Base-by-base conservation (phyloP, 2,888 invertebrate genomes). In the Temnothorax ravouxi region DNA sequence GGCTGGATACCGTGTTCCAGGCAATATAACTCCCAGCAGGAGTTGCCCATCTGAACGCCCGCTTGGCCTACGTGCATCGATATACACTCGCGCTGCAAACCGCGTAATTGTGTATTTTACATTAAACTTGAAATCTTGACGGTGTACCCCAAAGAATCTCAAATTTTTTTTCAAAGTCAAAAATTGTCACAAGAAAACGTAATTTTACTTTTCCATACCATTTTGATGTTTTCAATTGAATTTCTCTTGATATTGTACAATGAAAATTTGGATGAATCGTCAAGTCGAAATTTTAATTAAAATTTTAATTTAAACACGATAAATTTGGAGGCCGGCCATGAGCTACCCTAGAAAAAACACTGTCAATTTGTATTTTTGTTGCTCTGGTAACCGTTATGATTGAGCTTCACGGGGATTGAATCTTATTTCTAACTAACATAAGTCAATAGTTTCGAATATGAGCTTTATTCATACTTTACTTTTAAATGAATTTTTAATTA, bases 31-130 rank as follows among this genome's bases (percentile, higher is more conserved):
- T 98, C 98, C 98, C 98, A 98, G 93, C 97, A 97, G 74, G 97
- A 96, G 93, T 97, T 97, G 71, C 98, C 98, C 95, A 98, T 98
- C 95, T 98, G 98, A 76, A 97, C 97, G 85, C 98, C 98, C 79
- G 97, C 98, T 95, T 98, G 98, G 18, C 98, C 98, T 91, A 98
- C 96, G 95, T 98, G 98, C 94, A 98, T 96, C 84, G 98, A 98
- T 93, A 98, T 97, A 95, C 98, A 97, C 95, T 98, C 98, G 95
- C 98, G 97, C 98, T 97, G 95, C 91, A 95, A 85, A 75, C 38
- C 21, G 66, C 81, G 25, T 64, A 44, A 21, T n/a, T 34, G 34
- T 11, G 29, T 11, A 79, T 67, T 67, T 79, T 54, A 44, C 13
- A 3, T 76, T 15, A 41, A 6, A 2, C 0, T 44, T 3, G 18